Base-by-base conservation (phyloP, 2,888 invertebrate species). In the Melipona bicolor region DNA sequence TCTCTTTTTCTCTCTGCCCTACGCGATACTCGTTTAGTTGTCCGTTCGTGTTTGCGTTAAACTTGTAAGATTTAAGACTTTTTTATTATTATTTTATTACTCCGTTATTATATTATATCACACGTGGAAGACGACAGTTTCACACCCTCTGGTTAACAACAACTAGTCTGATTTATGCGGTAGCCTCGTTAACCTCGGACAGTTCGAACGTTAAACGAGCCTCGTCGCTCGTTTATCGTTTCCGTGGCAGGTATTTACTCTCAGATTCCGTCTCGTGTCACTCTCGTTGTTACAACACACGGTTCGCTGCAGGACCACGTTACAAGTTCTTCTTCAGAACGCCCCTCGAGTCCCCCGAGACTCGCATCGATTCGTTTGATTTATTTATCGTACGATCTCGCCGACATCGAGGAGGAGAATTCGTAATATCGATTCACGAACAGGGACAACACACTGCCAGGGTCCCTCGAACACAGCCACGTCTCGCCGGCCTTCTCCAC, bases 121-220 rank as follows among this genome's bases (percentile, higher is more conserved):
- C 77, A 81, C 81, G 74, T 84, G 83, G 81, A 83, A 81, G 81
- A 83, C 76, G 69, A 68, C 61, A 50, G 72, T 81, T 79, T 61
- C 59, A 52, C 50, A 21, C 4, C 4, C 21, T 32, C 64, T 19
- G 4, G 11, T 27, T 43, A 6, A 43, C 9, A 6, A 43, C 9
- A 11, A 19, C 32, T 27, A 27, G 27, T 11, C 19, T 4, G 11
- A 19, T 62, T 9, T 3, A 19, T 24, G 1, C 61, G 24, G 9
- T 61, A 13, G 56, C 27, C 9, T 19, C 27, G 13, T 32, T 21
- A 32, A 24, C 24, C 24, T 24, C 17, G 0, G 17, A 61, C 5
- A 27, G 62, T 27, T 50, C 43, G 13, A 13, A 11, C 32, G 4
- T 64, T 21, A 32, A 64, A 49, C n/a, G 59, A 50, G 43, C 27